phyloP scores from a whole-genome alignment of 1,140 invertebrate species.

The Aphelenchoides avenae region DNA sequence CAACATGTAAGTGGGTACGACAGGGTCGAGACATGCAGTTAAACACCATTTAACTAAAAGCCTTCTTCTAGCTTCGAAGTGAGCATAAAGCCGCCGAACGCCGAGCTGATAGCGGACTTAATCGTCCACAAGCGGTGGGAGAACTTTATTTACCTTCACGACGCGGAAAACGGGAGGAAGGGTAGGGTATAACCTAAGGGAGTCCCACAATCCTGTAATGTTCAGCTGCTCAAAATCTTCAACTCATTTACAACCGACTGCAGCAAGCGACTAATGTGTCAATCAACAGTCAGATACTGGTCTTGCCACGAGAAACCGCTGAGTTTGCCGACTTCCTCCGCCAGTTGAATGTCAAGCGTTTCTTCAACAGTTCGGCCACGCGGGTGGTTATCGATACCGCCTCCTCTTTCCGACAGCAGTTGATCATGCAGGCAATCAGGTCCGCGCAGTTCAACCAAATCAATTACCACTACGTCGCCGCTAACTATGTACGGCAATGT shows the following conservation, averaged over 20 bases:
- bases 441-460: conserved; percentile 57
- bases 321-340: conserved; percentile 52
- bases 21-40: conserved; percentile 1
- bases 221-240: conserved; percentile 46
- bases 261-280: conserved; percentile 43
- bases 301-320: conserved; percentile 42
- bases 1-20: conserved; percentile 21
- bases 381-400: conserved; percentile 21
- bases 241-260: conserved; percentile 39
- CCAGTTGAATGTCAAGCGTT: conserved; percentile 43
- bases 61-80: conserved; percentile 56
- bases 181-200: conserved; percentile 7
- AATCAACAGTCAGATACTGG: conserved; percentile 48
- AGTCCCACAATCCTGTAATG: no score
- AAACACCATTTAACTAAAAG: conserved; percentile 22
- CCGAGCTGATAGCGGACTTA: conserved; percentile 54
- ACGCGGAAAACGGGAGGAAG: conserved; percentile 40
- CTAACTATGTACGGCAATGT: conserved; percentile 29
- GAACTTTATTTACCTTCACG: conserved; percentile 53
- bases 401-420: conserved; percentile 46
- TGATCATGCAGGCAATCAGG: conserved; percentile 52
- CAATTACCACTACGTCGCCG: conserved; percentile 56
- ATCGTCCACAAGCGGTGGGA: conserved; percentile 54
- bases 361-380: conserved; percentile 11
- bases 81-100: conserved; percentile 49